A percentile compares a stretch with the other conserved stretches of the same genome.
These are phyloP conservation scores for Pseudomyrmex dendroicus DNA, from an alignment of 1,140 invertebrate species.

Conservation along the genomic window DNA sequence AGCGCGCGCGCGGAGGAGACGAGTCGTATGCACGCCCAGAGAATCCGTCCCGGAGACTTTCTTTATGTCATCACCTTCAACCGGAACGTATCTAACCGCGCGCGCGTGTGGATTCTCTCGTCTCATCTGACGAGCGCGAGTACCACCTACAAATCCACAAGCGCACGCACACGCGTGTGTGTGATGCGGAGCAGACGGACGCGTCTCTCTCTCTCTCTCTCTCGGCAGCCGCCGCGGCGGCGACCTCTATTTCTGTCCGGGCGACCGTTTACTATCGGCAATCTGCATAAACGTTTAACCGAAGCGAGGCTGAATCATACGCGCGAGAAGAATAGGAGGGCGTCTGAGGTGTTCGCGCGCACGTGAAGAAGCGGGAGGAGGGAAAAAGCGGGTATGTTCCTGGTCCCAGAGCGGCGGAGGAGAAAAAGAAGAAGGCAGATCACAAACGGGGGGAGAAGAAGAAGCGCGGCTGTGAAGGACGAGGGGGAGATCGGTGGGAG, in stretches of 20 bases:
- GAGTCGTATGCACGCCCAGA: conserved; percentile 29
- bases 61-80: conserved; percentile 55
- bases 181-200: neutral
- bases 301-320: conserved; percentile 77
- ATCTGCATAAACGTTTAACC: conserved; percentile 80
- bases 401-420: neutral
- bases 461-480: conserved; percentile 16
- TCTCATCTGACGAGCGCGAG: conserved; percentile 28
- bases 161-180: neutral
- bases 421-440: conserved; percentile 55
- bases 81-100: conserved; percentile 12
- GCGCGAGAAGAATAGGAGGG: conserved; percentile 75
- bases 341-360: conserved; percentile 68
- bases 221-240: conserved; percentile 55
- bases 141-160: conserved; percentile 30
- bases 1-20: neutral
- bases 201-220: neutral
- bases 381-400: conserved; percentile 18
- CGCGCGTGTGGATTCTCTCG: conserved; percentile 21
- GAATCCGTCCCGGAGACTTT: conserved; percentile 27
- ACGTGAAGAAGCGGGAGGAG: conserved; percentile 12
- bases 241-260: conserved; percentile 74
- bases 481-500: conserved; percentile 15
- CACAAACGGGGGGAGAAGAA: conserved; percentile 23
- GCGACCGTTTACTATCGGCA: conserved; percentile 77